Percentiles rank a stretch among this genome's conserved stretches.
Conservation (phyloP, 2,888 invertebrate species). For the Tetrapedia diversipes region DNA sequence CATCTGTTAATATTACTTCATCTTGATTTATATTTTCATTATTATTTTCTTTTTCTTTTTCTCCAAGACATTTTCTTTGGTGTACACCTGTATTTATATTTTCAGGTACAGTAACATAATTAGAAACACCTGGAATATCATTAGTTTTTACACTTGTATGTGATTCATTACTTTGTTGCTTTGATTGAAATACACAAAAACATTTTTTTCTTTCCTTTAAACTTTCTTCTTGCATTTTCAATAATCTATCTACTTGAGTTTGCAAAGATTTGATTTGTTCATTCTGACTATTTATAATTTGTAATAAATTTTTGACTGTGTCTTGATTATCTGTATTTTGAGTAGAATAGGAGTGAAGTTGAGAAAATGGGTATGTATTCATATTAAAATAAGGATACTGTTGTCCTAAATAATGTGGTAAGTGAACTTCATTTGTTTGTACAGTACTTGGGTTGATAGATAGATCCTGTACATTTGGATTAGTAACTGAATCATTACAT, state of each 20-base stretch:
- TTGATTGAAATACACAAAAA: slow-evolving; percentile 64
- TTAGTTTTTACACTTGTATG: slow-evolving; percentile 27
- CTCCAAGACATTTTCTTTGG: slow-evolving; percentile 17
- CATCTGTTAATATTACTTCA: slow-evolving; percentile 51
- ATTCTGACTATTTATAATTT: slow-evolving; percentile 88
- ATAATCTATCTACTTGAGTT: slow-evolving; percentile 86
- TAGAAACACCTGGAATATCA: slow-evolving; percentile 28
- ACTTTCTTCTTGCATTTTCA: slow-evolving; percentile 78
- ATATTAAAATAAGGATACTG: slow-evolving; percentile 56
- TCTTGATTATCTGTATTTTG: slow-evolving; percentile 69
- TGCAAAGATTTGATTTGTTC: slow-evolving; percentile 87
- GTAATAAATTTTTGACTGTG: slow-evolving; percentile 84
- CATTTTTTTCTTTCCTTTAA: slow-evolving; percentile 69
- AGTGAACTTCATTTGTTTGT: slow-evolving; percentile 39
- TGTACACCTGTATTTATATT: slow-evolving; percentile 23
- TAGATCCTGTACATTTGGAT: slow-evolving; percentile 6
- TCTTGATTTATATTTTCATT: slow-evolving; percentile 58
- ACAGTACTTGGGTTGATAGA: slow-evolving; percentile 24
- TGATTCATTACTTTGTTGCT: slow-evolving; percentile 79
- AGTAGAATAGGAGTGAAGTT: slow-evolving; percentile 56
- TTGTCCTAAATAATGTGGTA: slow-evolving; percentile 35
- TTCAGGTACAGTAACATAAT: slow-evolving; percentile 24
- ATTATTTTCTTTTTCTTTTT: slow-evolving; percentile 41
- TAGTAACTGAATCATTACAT: slow-evolving; percentile 8
- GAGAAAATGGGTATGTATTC: slow-evolving; percentile 54